Evolutionary conservation across 2,888 invertebrate species (phyloP).

Genomic region (Heliconius hortense): DNA sequence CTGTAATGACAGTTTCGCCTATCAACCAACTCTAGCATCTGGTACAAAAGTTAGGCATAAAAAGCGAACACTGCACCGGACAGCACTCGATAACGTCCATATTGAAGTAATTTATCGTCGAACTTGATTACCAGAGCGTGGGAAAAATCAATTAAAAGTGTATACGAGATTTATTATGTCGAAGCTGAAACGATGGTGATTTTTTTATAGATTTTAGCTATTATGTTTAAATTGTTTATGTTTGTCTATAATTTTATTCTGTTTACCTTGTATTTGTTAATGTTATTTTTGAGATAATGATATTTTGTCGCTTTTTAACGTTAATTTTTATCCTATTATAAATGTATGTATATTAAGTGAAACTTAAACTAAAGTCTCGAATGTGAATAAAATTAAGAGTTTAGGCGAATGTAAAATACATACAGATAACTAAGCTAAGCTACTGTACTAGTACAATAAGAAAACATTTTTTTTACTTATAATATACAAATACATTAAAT

Average conservation of each 20-base stretch:
- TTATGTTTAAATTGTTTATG: not conserved
- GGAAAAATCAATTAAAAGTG: conserved; percentile 28
- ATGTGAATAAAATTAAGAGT: not conserved
- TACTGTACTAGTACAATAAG: too few species aligned
- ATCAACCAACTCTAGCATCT: conserved; percentile 1
- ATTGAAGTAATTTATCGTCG: conserved; percentile 27
- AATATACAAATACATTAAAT: too few species aligned
- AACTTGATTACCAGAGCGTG: conserved; percentile 26
- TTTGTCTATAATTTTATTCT: too few species aligned
- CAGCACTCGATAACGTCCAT: conserved; percentile 26
- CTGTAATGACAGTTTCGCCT: not conserved
- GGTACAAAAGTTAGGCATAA: conserved; percentile 24
- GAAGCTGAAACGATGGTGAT: not conserved
- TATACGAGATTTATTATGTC: conserved; percentile 19
- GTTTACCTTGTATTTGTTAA: not conserved
- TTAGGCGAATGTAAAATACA: too few species aligned
- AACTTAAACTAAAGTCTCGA: too few species aligned
- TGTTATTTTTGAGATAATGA: too few species aligned
- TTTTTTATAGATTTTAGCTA: not conserved
- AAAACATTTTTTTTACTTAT: too few species aligned
- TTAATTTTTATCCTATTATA: not conserved
- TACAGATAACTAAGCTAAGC: too few species aligned
- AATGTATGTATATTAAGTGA: not conserved
- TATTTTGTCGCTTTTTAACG: not conserved
- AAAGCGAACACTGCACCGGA: conserved; percentile 19